Conservation (phyloP, 2,888 invertebrate genomes). For the Anthophora plumipes region DNA sequence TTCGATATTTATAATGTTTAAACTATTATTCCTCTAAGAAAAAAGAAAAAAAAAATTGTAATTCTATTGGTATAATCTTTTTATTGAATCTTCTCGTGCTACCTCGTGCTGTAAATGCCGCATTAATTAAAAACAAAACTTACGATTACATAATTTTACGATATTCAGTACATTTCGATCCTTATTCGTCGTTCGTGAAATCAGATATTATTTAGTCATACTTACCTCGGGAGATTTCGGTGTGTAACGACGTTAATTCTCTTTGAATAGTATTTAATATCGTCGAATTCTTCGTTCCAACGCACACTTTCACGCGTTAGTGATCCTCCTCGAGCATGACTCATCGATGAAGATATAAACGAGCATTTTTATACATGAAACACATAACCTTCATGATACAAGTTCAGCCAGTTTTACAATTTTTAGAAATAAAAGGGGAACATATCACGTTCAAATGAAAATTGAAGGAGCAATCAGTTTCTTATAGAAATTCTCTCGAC, state of each 20-base stretch:
- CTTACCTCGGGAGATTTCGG: constrained; percentile 35
- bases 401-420: background rate
- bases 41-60: background rate
- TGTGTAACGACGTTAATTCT: constrained; percentile 52
- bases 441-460: constrained; percentile 28
- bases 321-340: constrained; percentile 47
- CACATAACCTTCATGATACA: too few relatives aligned
- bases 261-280: constrained; percentile 64
- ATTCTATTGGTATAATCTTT: background rate
- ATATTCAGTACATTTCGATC: background rate
- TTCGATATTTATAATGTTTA: too few relatives aligned
- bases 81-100: constrained; percentile 13
- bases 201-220: constrained; percentile 36
- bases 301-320: constrained; percentile 64
- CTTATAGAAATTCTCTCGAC: background rate
- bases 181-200: constrained; percentile 57
- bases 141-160: background rate
- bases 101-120: constrained; percentile 10
- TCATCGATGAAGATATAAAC: background rate
- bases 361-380: background rate
- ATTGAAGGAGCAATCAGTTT: background rate
- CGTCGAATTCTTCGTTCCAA: constrained; percentile 66
- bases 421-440: background rate
- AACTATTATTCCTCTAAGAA: background rate
- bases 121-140: background rate